These are phyloP conservation scores for Lepus europaeus DNA, from an alignment of 2,113 vertebrate genomes.

Conservation along the genomic window DNA sequence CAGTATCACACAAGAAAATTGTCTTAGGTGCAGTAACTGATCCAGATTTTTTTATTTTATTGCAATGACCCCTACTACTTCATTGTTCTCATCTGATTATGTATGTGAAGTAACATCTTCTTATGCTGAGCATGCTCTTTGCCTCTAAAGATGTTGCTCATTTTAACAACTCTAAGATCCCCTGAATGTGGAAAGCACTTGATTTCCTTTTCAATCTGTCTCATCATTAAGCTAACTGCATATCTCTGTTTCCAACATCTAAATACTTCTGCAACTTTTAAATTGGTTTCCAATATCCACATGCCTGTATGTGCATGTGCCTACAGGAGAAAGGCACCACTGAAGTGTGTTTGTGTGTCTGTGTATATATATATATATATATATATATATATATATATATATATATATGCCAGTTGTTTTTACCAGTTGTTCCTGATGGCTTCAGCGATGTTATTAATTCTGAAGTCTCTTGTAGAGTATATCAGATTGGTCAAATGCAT, in stretches of 20 bases:
- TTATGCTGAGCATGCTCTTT: background rate
- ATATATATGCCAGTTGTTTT: no score
- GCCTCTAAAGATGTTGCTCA: background rate
- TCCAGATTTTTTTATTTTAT: background rate
- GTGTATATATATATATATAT: no score
- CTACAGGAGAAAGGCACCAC: no score
- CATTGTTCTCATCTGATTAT: background rate
- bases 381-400: no score
- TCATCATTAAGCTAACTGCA: background rate
- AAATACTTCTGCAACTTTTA: no score
- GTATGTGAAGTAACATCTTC: background rate
- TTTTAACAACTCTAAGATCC: background rate
- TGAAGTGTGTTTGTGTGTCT: background rate
- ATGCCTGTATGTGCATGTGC: background rate
- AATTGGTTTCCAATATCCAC: background rate
- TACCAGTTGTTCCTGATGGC: background rate
- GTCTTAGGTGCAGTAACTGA: background rate
- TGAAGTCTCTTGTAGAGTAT: background rate
- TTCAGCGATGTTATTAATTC: background rate
- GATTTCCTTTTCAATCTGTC: background rate
- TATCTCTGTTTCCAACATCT: background rate
- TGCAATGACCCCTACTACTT: background rate
- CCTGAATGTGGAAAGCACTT: background rate
- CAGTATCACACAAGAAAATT: no score
- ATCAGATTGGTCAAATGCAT: background rate